Base-by-base conservation (phyloP, 2,888 invertebrate species). In the Nebria salina region DNA sequence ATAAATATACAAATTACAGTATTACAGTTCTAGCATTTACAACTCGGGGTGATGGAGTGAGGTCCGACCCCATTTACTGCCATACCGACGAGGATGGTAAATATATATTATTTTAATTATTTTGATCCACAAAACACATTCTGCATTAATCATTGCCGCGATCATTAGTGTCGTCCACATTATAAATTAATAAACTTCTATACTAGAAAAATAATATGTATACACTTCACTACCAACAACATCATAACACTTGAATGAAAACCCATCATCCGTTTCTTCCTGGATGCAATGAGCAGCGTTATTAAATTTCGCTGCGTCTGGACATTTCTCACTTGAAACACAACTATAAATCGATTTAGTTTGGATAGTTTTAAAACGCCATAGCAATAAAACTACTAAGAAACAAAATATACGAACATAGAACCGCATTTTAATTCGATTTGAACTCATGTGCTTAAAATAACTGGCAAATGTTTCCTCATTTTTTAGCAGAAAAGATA, bases 1-100 rank as follows among this genome's bases (percentile, higher is more conserved):
- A 94, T 86, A 95, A 96, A 85, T 97, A 93, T 89, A 97, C 97
- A 43, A 98, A 98, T 90, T 98, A 98, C 88, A 97, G 97, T 64
- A 95, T 98, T 77, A 95, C 96, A 84, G 96, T 97, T 64, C 91
- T 96, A 86, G 97, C 97, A 8, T 97, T 94, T 89, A 98, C 98
- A 0, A 92, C 94, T 65, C 95, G 95, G 72, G 98, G 98, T 0
- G 97, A 98, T 87, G 98, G 98, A 7, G 94, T 95, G 25, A 91
- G 95, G 84, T 96, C 96, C 83, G 92, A 93, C 13, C 95, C 96
- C 0, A 93, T 97, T 75, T 96, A 93, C 88, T 96, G 97, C 86
- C 93, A 95, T 85, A 97, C 97, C 41, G 94, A 96, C 86, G 96
- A 97, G 91, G 97, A 97, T 89, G 95, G 96, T 96, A 90, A 89